Percentiles rank a stretch among this genome's conserved stretches.
Evolutionary conservation across 53 echinoderm and acorn worm genomes (phyloP).

Genomic region (Pentamera pediparva): DNA sequence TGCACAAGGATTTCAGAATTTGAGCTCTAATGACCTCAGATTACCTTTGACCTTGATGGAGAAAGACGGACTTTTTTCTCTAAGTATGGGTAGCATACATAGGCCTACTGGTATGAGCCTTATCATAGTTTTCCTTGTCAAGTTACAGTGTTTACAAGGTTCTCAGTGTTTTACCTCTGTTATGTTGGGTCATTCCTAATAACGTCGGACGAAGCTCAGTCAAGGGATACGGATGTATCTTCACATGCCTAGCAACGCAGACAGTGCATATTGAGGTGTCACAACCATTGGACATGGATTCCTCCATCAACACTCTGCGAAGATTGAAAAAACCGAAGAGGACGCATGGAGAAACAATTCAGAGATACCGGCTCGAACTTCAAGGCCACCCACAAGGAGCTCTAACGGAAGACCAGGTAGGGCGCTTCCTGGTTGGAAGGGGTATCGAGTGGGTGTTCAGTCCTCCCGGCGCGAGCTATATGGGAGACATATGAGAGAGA

Average conservation of each 20-base stretch:
- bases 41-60: no score
- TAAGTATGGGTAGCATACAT: no score
- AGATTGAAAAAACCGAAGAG: constrained; percentile 16
- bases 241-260: constrained; percentile 18
- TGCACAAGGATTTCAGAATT: no score
- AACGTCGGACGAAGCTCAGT: neutral
- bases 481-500: constrained; percentile 63
- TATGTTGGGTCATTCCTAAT: neutral
- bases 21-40: no score
- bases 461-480: constrained; percentile 49
- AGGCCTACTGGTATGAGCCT: no score
- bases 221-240: constrained; percentile 11
- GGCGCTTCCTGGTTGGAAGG: constrained; percentile 8
- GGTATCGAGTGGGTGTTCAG: constrained; percentile 63
- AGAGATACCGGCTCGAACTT: constrained; percentile 48
- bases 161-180: no score
- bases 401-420: constrained; percentile 13
- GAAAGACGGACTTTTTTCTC: no score
- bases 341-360: constrained; percentile 16
- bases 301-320: neutral
- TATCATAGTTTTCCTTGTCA: no score
- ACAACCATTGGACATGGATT: constrained; percentile 37
- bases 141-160: no score
- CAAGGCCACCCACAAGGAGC: neutral
- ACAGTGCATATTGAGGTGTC: constrained; percentile 44